Evolutionary conservation across 2,888 invertebrate species (phyloP), one percentile per base, ranked within the genome.

Genomic region (Epistrophella euchroma): DNA sequence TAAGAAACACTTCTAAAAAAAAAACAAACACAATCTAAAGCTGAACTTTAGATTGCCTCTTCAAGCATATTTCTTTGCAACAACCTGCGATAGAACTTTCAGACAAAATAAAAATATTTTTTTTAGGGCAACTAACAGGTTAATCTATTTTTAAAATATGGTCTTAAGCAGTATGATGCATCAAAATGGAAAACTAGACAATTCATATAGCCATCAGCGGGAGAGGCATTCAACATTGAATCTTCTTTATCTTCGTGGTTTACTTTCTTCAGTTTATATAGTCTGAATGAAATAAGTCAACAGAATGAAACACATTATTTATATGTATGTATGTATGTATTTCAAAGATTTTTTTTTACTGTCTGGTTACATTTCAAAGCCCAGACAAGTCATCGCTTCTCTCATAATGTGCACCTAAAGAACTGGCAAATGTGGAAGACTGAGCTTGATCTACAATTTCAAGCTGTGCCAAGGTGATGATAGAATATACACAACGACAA

Each of bases 111-210:
- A 15, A 60, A 22, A 22, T 15, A 35, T 37, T 2, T 22, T 73
- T 81, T 85, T 76, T 81, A 81, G 81, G 81, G 70, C 72, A 76
- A 22, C 81, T 56, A 76, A 85, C 81, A 76, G 76, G 80, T 85
- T 80, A 76, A 73, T 80, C 85, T 76, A 80, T 85, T 85, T 80
- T 77, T 81, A 85, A 81, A 76, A 19, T 52, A 1, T 6, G 47
- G 2, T 2, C 64, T 68, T 19, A 37, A 56, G 71, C 52, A 22
- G 19, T 25, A 68, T 15, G 47, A 25, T 62, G 66, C 66, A 80
- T 43, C 72, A 60, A 82, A 40, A 76, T 82, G 82, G 72, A 72
- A 77, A 79, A 79, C 79, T 75, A 37, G 13, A 37, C n/a, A 52
- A 71, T 11, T 43, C 43, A 60, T 37, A 50, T 17, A 72, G 72